Conservation (phyloP, 2,113 vertebrate genomes). For the Coracopsis vasa region DNA sequence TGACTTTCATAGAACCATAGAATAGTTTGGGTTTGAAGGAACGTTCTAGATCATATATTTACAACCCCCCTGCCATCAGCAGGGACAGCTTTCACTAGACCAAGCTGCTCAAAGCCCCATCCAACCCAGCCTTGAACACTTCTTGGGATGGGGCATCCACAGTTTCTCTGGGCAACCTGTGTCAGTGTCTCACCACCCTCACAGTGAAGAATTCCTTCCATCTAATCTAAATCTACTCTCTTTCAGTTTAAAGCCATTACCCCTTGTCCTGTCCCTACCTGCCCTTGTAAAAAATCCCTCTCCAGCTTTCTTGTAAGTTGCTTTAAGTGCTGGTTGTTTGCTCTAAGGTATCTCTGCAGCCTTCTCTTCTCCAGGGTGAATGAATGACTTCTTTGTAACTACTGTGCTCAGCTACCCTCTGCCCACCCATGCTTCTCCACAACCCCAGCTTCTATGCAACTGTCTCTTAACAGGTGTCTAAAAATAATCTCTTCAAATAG, state of each 20-base stretch:
- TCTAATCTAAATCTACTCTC: background rate
- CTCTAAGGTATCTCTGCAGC: background rate
- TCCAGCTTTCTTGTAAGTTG: background rate
- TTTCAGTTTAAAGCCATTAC: background rate
- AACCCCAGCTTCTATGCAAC: background rate
- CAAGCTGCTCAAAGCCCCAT: background rate
- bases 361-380: background rate
- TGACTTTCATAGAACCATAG: background rate
- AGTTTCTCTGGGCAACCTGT: background rate
- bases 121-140: background rate
- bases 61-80: background rate
- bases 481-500: background rate
- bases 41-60: background rate
- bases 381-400: background rate
- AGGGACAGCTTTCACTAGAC: background rate
- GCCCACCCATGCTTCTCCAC: accelerated
- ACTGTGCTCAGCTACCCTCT: background rate
- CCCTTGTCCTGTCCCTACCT: background rate
- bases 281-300: background rate
- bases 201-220: background rate
- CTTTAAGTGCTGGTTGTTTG: background rate
- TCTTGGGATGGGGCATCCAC: background rate
- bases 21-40: background rate
- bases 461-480: background rate
- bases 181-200: background rate